Conservation (phyloP, 2,113 vertebrate species). For the Gila orcuttii region DNA sequence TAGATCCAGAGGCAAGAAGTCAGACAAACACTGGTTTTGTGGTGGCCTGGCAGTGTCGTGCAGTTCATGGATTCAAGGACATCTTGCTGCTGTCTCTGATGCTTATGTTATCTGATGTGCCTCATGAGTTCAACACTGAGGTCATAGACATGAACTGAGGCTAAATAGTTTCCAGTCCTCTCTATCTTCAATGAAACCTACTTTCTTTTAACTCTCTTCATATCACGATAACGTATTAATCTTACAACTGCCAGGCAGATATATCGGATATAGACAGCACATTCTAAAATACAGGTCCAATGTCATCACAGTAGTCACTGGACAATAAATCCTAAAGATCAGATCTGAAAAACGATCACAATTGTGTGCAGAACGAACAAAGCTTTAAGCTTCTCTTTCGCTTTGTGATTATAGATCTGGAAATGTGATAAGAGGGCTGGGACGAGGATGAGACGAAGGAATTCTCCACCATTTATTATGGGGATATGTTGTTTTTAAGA, state of each 20-base stretch:
- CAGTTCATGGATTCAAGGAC: background rate
- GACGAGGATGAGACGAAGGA: background rate
- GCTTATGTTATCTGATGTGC: slow-evolving; percentile 9
- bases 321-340: background rate
- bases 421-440: background rate
- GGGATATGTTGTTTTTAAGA: background rate
- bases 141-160: background rate
- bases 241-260: background rate
- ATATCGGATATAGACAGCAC: background rate
- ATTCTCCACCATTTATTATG: background rate
- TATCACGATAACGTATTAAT: background rate
- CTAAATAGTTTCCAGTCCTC: background rate
- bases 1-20: background rate
- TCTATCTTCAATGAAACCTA: background rate
- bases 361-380: background rate
- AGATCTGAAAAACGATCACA: background rate
- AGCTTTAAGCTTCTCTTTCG: background rate
- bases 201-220: background rate
- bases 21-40: background rate
- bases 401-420: slow-evolving; percentile 7
- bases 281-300: background rate
- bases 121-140: background rate
- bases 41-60: background rate
- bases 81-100: background rate
- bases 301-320: background rate